Evolutionary conservation across 1,140 invertebrate species (phyloP).

Genomic region (honey bee (Apis mellifera)): Amel_HAv3.1 CM009946.2:3896001-3896500

Average conservation of each 20-base stretch:
- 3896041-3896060: slow-evolving; percentile 64
- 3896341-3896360: no score
- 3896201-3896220: not conserved
- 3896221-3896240: not conserved
- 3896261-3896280: no score
- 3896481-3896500: slow-evolving; percentile 60
- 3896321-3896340: no score
- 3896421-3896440: slow-evolving; percentile 26
- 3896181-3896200: slow-evolving; percentile 23
- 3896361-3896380: no score
- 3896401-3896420: no score
- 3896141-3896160: slow-evolving; percentile 33
- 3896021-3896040: slow-evolving; percentile 76
- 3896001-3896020: slow-evolving; percentile 37
- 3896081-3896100: slow-evolving; percentile 64
- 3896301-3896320: no score
- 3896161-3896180: slow-evolving; percentile 17
- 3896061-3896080: slow-evolving; percentile 63
- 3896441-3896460: slow-evolving; percentile 4
- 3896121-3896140: slow-evolving; percentile 74
- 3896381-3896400: no score
- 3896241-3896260: no score
- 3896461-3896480: slow-evolving; percentile 14
- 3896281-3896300: no score
- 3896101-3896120: slow-evolving; percentile 74